phyloP scores from a whole-genome alignment of 2,113 vertebrate genomes.

The Tyto alba region DNA sequence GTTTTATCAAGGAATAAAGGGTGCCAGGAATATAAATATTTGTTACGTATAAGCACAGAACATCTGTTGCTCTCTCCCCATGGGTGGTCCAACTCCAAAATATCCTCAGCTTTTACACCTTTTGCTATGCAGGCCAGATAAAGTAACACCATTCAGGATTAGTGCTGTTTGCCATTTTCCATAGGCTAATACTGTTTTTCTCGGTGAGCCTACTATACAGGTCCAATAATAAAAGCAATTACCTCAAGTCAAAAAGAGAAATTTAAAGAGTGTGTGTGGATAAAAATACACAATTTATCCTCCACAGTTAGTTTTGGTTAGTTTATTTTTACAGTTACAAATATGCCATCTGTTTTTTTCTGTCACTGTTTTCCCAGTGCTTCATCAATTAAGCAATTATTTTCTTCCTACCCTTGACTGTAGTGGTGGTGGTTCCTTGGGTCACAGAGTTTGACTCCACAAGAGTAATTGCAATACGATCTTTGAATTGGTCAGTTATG shows the following conservation, averaged over 20 bases:
- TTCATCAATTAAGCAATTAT: background rate
- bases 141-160: background rate
- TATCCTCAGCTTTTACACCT: background rate
- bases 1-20: background rate
- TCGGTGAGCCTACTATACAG: background rate
- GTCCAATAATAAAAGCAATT: background rate
- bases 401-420: background rate
- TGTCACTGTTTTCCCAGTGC: background rate
- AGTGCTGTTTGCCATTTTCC: background rate
- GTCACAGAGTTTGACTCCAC: background rate
- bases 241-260: background rate
- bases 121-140: background rate
- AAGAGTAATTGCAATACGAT: background rate
- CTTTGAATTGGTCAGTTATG: background rate
- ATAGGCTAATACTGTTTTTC: background rate
- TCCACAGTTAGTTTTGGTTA: background rate
- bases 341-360: background rate
- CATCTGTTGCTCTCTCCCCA: constrained; percentile 40
- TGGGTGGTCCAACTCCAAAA: constrained; percentile 43
- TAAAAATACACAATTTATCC: background rate
- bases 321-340: background rate
- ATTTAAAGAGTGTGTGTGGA: background rate
- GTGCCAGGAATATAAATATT: constrained; percentile 25
- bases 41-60: constrained; percentile 30
- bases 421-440: background rate